Conservation (phyloP, 1,140 invertebrate genomes). For the Himalopsyche phryganea region DNA sequence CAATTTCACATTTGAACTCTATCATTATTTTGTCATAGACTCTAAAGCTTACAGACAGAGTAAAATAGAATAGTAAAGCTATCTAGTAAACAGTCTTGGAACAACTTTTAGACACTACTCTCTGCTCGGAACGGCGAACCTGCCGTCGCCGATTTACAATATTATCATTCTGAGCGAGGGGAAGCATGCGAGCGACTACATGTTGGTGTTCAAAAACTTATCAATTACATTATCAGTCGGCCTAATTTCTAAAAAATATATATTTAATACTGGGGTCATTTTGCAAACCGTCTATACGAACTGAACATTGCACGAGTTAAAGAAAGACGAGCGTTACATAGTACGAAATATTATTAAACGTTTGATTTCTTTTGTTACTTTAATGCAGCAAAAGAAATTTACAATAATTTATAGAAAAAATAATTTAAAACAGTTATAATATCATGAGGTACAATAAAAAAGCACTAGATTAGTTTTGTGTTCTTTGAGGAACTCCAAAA, state of each 20-base stretch:
- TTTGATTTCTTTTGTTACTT: too few species aligned
- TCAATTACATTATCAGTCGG: slow-evolving; percentile 32
- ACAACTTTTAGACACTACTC: slow-evolving; percentile 35
- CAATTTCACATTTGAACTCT: not conserved
- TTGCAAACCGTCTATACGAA: too few species aligned
- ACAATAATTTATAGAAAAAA: too few species aligned
- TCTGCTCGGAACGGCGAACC: slow-evolving; percentile 11
- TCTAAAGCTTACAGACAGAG: slow-evolving; percentile 35
- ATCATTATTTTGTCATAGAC: slow-evolving; percentile 20
- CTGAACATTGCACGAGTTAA: not conserved
- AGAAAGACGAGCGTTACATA: too few species aligned
- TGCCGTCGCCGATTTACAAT: not conserved
- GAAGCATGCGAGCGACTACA: slow-evolving; percentile 33
- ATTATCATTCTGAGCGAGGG: slow-evolving; percentile 6
- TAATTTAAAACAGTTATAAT: too few species aligned
- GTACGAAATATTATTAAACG: too few species aligned
- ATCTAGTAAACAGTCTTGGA: slow-evolving; percentile 36
- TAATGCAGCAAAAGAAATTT: too few species aligned
- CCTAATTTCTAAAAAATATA: slow-evolving; percentile 31
- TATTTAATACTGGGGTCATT: slow-evolving; percentile 30
- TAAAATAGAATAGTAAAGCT: slow-evolving; percentile 35
- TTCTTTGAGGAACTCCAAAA: too few species aligned
- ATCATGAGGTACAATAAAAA: too few species aligned
- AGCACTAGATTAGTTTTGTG: too few species aligned
- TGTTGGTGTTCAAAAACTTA: slow-evolving; percentile 34